Conservation (phyloP, 92 coral and sea anemone genomes). For the Palythoa heliodiscus region DNA sequence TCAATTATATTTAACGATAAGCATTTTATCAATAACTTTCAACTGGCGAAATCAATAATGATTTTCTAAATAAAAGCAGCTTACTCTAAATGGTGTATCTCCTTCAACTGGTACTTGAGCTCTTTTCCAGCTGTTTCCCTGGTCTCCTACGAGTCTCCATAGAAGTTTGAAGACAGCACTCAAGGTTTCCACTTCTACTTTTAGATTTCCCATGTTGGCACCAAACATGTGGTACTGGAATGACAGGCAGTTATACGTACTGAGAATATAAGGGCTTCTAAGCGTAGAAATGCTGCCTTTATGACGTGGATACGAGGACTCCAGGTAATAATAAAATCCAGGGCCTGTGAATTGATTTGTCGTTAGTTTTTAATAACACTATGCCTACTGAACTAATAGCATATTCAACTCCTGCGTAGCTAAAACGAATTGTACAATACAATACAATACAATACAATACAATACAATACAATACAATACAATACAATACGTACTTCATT, state of each 20-base stretch:
- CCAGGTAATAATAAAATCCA: slow-evolving; percentile 26
- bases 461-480: too few species aligned
- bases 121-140: slow-evolving; percentile 32
- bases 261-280: slow-evolving; percentile 21
- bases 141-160: slow-evolving; percentile 30
- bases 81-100: slow-evolving; percentile 13
- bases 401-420: too few species aligned
- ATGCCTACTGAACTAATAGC: too few species aligned
- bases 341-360: background rate
- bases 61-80: background rate
- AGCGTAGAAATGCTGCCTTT: slow-evolving; percentile 19
- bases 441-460: too few species aligned
- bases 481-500: too few species aligned
- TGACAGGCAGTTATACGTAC: slow-evolving; percentile 28
- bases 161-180: background rate
- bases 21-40: too few species aligned
- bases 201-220: slow-evolving; percentile 1
- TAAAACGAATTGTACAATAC: too few species aligned
- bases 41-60: too few species aligned
- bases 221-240: slow-evolving; percentile 42
- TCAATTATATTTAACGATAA: background rate
- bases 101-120: slow-evolving; percentile 27
- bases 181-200: slow-evolving; percentile 1
- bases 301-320: slow-evolving; percentile 24
- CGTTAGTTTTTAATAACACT: too few species aligned